A percentile compares a stretch with the other conserved stretches of the same genome.
phyloP scores from a whole-genome alignment of 2,888 invertebrate species.

The Chaetogeoica ovagalla region DNA sequence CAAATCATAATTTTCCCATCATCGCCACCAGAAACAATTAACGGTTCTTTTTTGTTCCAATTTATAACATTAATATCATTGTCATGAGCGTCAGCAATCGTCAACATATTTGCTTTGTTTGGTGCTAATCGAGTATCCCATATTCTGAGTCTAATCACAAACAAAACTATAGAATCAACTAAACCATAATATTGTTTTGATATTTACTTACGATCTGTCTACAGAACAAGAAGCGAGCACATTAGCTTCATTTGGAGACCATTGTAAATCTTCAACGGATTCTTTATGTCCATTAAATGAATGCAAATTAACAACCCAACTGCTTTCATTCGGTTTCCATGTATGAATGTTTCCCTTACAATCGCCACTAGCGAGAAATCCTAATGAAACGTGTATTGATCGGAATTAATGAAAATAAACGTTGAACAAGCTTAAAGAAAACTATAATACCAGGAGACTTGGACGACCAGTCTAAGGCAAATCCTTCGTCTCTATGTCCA shows the following conservation, averaged over 20 bases:
- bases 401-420: not conserved
- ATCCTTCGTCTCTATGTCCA: conserved; percentile 94
- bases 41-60: conserved; percentile 91
- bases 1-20: conserved; percentile 93
- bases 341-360: conserved; percentile 90
- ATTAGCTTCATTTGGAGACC: conserved; percentile 92
- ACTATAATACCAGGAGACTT: conserved; percentile 69
- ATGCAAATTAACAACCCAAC: conserved; percentile 88
- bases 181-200: not conserved
- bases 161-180: not conserved
- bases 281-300: conserved; percentile 84
- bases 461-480: conserved; percentile 90
- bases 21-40: conserved; percentile 93
- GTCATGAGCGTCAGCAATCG: conserved; percentile 81
- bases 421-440: not conserved
- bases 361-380: conserved; percentile 87
- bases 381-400: conserved; percentile 60
- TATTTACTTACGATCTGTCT: conserved; percentile 68
- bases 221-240: conserved; percentile 88
- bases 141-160: conserved; percentile 73
- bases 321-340: conserved; percentile 80
- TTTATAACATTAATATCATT: conserved; percentile 96
- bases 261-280: conserved; percentile 97
- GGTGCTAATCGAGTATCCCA: conserved; percentile 92
- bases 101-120: conserved; percentile 87